Conservation (phyloP, 2,888 invertebrate genomes). For the Diadegma fenestrale region DNA sequence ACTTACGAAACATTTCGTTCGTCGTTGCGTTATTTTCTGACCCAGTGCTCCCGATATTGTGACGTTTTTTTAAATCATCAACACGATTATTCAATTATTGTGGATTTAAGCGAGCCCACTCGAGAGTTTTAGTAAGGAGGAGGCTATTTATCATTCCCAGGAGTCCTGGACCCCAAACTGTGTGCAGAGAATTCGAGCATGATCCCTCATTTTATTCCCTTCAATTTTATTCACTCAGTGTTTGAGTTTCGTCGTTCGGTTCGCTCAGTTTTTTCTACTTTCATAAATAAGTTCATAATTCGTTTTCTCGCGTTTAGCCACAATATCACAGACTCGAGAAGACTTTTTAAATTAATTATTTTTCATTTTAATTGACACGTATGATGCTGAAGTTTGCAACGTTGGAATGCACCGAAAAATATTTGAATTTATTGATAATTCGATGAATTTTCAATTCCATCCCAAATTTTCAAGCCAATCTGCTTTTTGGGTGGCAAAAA, state of each 20-base stretch:
- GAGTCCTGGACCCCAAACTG: background rate
- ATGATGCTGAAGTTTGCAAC: too few relatives aligned
- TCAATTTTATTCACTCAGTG: background rate
- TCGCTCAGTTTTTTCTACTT: background rate
- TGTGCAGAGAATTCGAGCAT: conserved; percentile 54
- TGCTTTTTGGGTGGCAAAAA: too few relatives aligned
- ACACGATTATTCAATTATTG: background rate
- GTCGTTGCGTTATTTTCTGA: background rate
- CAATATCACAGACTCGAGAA: background rate
- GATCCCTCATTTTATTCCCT: background rate
- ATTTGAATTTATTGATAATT: too few relatives aligned
- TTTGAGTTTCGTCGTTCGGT: background rate
- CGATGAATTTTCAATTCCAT: too few relatives aligned
- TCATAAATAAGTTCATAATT: background rate
- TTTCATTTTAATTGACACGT: too few relatives aligned
- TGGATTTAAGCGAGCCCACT: background rate
- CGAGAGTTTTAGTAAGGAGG: conserved; percentile 11
- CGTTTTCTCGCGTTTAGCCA: background rate
- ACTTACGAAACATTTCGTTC: background rate
- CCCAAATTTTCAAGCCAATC: too few relatives aligned
- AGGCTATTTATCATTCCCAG: background rate
- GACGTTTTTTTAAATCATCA: conserved; percentile 11
- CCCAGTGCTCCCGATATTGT: conserved; percentile 36
- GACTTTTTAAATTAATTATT: too few relatives aligned
- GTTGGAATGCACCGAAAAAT: too few relatives aligned